Evolutionary conservation across 2,888 invertebrate genomes (phyloP), one percentile per base, ranked within the genome.

Genomic region (Ophraella communa): DNA sequence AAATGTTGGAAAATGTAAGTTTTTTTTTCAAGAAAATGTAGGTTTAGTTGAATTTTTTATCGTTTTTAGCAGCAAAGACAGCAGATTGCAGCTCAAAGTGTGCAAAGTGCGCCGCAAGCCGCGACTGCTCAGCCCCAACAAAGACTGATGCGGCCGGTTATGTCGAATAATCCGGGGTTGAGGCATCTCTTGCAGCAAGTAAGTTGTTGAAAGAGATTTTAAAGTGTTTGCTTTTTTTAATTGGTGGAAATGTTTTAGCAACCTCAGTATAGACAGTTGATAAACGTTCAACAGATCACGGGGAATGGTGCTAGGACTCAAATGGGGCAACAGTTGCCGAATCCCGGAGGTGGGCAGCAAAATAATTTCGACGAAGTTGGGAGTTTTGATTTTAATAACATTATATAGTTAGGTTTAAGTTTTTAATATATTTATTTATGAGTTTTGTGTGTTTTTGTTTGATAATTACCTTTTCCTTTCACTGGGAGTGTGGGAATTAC

Each of bases 111-210:
- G 24, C 52, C 45, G n/a, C 73, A 74, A 33, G 64, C 67, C 7
- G 65, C 65, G 27, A 75, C 72, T 27, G 68, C 73, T 24, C 81
- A 83, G 56, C 79, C 78, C 66, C 83, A 84, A 63, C 91, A 91
- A 74, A 84, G 90, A 77, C 87, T 89, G 84, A 89, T 93, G 85
- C 85, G 92, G 17, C 92, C 92, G n/a, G 79, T 78, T 47, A 87
- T 89, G 81, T 86, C 90, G 14, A 90, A 91, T 77, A 93, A 92
- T 84, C 91, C 93, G 0, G 93, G 94, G 0, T 84, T 94, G 10
- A 82, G 92, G 11, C 92, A 93, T 81, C 84, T 94, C 44, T 81
- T 94, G 60, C 94, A 94, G 79, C 92, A 92, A 86, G 91, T 90
- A 84, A 67, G 67, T 3, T 21, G 5, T 17, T n/a, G n/a, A 1